A percentile compares a stretch with the other conserved stretches of the same genome.
Evolutionary conservation across 1,140 invertebrate genomes (phyloP).

Genomic region (Stegodyphus mimosarum): DNA sequence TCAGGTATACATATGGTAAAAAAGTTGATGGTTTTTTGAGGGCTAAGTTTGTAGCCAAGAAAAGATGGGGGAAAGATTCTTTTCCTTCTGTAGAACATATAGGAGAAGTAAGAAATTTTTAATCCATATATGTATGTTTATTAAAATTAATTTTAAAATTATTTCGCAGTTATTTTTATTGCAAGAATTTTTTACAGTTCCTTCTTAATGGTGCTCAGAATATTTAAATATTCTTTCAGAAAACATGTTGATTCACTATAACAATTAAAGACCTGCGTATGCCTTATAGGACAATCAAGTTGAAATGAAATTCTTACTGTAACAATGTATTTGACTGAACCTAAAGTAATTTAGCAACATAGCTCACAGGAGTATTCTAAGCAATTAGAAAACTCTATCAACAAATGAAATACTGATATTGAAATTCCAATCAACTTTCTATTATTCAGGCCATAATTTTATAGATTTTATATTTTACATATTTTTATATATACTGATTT

Average conservation of each 20-base stretch:
- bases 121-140: background rate
- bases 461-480: no score
- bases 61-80: slow-evolving; percentile 4
- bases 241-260: background rate
- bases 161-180: background rate
- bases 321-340: no score
- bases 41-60: slow-evolving; percentile 25
- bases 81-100: slow-evolving; percentile 18
- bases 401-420: no score
- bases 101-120: slow-evolving; percentile 12
- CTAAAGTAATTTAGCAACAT: no score
- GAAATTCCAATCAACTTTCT: no score
- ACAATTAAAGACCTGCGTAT: no score
- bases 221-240: background rate
- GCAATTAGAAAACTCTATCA: no score
- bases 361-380: no score
- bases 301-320: no score
- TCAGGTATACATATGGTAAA: slow-evolving; percentile 80
- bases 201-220: background rate
- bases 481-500: no score
- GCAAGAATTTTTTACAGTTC: background rate
- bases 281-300: no score
- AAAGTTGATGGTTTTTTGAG: slow-evolving; percentile 74
- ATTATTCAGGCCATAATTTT: no score
- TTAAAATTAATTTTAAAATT: background rate